Base-by-base conservation (phyloP, 1,140 invertebrate species). In the Danaus melanippus region DNA sequence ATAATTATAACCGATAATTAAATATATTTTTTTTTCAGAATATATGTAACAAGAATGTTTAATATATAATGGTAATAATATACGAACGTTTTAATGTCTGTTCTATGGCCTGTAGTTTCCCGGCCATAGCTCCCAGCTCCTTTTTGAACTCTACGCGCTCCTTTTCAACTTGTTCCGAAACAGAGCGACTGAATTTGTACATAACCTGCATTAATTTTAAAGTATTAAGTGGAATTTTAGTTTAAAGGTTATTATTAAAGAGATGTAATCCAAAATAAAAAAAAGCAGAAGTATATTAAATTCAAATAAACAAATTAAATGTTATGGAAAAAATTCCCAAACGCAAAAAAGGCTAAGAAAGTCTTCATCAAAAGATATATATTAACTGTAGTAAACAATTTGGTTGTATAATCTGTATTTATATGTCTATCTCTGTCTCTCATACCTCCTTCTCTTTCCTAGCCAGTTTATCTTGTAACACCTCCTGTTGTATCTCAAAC, bases 61-160 rank as follows among this genome's bases (percentile, higher is more conserved):
- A 32, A 32, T 32, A 7, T 32, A 32, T 32, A 32, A 7, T 32
- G 53, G 15, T 15, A 15, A 51, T 10, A 50, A 40, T 40, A 46
- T 21, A 84, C 90, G 90, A 78, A 97, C 96, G 90, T 89, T 94
- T 93, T 4, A 98, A 88, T 1, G 95, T 95, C 44, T 92, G 88
- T 83, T 98, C 95, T 59, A 98, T 92, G n/a, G 95, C 97, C 58
- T 92, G 91, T 50, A 98, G 86, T 72, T 95, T 92, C 12, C 94
- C 94, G 21, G 96, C 89, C 83, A 96, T 92, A 0, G 90, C 90
- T 2, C 93, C 93, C 10, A 98, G 84, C 74, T 97, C 92, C 46
- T 90, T 87, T 78, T 96, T 93, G 81, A 92, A 94, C 77, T 87
- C 89, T 40, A 89, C 90, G 53, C 90, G 90, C 67, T 92, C 95